These are phyloP conservation scores for Cyclopterus lumpus DNA, from an alignment of 2,797 vertebrate genomes.

Conservation along the genomic window DNA sequence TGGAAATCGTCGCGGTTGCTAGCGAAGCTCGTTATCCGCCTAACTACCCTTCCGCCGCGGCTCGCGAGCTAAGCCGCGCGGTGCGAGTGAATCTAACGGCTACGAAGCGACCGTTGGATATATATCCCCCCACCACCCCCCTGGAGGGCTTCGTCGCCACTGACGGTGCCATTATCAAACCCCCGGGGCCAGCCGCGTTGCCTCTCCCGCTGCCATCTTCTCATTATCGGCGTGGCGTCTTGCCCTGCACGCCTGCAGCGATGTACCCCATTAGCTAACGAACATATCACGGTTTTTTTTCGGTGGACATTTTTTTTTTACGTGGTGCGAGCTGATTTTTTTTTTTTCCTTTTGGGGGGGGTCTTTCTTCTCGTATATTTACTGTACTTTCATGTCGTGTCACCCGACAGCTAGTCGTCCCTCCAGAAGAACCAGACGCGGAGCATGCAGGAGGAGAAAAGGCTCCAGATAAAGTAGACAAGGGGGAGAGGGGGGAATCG, in stretches of 20 bases:
- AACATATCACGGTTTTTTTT: not conserved
- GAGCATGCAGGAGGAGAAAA: constrained; percentile 69
- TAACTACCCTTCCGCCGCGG: constrained; percentile 13
- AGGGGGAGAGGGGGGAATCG: not conserved
- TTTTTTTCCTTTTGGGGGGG: too few species aligned
- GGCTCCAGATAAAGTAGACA: constrained; percentile 62
- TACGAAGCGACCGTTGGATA: constrained; percentile 20
- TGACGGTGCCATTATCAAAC: not conserved
- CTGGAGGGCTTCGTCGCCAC: not conserved
- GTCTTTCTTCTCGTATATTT: constrained; percentile 1
- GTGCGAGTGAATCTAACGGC: constrained; percentile 30
- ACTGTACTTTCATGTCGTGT: constrained; percentile 51
- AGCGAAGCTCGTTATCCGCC: constrained; percentile 32
- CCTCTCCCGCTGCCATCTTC: not conserved
- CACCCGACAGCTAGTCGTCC: constrained; percentile 46
- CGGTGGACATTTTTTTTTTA: not conserved
- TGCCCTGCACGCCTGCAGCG: constrained; percentile 30
- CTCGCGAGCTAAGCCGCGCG: too few species aligned
- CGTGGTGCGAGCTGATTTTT: constrained; percentile 7
- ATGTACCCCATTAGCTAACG: constrained; percentile 57
- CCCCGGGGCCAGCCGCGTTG: not conserved
- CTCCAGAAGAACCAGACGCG: constrained; percentile 50
- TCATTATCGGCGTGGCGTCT: constrained; percentile 34
- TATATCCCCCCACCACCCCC: not conserved
- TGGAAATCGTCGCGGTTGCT: constrained; percentile 6